Evolutionary conservation across 2,797 vertebrate species (phyloP).

Genomic region (Urosaurus nigricauda): DNA sequence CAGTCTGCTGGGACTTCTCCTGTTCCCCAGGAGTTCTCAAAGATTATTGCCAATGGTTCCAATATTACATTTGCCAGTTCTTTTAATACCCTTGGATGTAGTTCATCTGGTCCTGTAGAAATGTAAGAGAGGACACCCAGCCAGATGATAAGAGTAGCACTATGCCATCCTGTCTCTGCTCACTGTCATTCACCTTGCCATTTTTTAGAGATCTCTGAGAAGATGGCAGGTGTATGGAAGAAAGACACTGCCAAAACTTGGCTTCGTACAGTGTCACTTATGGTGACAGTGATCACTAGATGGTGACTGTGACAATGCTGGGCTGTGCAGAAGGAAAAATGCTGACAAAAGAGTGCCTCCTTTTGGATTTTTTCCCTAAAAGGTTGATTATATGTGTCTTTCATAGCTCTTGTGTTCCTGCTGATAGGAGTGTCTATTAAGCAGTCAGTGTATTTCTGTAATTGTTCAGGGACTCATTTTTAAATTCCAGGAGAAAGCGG

Average conservation of each 20-base stretch:
- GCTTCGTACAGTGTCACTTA: no score
- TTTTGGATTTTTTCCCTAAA: neutral
- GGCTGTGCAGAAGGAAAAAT: neutral
- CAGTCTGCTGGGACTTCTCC: no score
- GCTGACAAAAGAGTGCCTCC: neutral
- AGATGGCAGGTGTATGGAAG: neutral
- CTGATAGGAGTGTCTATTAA: conserved; percentile 18
- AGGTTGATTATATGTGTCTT: neutral
- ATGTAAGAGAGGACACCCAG: neutral
- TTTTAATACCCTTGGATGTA: no score
- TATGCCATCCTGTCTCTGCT: neutral
- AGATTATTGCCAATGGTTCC: no score
- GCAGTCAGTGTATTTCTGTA: conserved; percentile 16
- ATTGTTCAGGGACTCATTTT: conserved; percentile 17
- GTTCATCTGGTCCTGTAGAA: no score
- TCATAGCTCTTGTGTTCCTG: conserved; percentile 5
- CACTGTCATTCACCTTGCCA: neutral
- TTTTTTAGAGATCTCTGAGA: neutral
- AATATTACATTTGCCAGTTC: no score
- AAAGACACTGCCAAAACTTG: neutral
- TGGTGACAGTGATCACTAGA: neutral
- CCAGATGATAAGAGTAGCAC: no score
- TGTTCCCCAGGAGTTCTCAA: no score
- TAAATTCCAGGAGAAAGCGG: conserved; percentile 39
- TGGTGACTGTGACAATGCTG: neutral